Evolutionary conservation across 2,113 vertebrate genomes (phyloP).

Genomic region (Cyphomyrus discorhynchus): DNA sequence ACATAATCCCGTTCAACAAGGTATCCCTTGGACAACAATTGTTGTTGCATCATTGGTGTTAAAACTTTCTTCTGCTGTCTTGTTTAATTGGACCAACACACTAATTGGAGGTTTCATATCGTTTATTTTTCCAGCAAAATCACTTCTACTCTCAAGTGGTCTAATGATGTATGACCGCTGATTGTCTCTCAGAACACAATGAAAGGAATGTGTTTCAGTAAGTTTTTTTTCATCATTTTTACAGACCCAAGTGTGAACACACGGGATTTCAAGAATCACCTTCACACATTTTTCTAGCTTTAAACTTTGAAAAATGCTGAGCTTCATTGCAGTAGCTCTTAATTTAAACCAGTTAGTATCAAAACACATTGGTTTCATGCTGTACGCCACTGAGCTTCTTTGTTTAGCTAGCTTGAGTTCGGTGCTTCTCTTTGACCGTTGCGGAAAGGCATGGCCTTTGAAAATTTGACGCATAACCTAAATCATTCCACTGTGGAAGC

Average conservation of each 20-base stretch:
- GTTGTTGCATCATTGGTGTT: background rate
- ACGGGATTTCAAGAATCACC: background rate
- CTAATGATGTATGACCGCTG: background rate
- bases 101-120: background rate
- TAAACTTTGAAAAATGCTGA: background rate
- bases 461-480: background rate
- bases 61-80: slow-evolving; percentile 5
- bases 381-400: background rate
- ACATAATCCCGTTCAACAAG: background rate
- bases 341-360: background rate
- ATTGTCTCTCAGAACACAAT: background rate
- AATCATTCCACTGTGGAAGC: background rate
- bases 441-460: background rate
- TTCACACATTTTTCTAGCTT: background rate
- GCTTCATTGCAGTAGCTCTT: background rate
- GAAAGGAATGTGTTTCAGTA: background rate
- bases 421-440: background rate
- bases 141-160: background rate
- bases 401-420: background rate
- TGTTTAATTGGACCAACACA: slow-evolving; percentile 3
- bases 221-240: background rate
- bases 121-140: slow-evolving; percentile 1
- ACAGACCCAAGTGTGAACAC: background rate
- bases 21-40: background rate
- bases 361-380: background rate